These are phyloP conservation scores for Zapornia atra DNA, from an alignment of 2,113 vertebrate genomes.

Conservation along the genomic window DNA sequence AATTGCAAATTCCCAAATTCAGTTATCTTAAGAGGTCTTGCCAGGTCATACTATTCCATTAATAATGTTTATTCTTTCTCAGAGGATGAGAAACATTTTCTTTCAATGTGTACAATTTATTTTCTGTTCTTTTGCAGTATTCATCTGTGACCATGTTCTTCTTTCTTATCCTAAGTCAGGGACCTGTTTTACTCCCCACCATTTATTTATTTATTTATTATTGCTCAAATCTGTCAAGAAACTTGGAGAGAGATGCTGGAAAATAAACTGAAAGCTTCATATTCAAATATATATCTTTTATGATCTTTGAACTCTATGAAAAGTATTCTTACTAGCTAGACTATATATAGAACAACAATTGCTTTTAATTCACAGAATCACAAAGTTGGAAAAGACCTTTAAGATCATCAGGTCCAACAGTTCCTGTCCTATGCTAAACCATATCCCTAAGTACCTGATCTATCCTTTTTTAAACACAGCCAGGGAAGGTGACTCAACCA, in stretches of 20 bases:
- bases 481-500: too few species aligned
- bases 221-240: not conserved
- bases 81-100: not conserved
- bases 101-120: not conserved
- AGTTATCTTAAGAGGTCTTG: not conserved
- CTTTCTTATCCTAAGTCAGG: not conserved
- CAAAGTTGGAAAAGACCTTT: too few species aligned
- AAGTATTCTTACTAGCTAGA: not conserved
- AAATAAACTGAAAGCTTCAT: not conserved
- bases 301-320: not conserved
- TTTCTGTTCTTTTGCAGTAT: not conserved
- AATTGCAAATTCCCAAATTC: not conserved
- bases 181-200: accelerated
- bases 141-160: not conserved
- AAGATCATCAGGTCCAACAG: too few species aligned
- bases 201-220: not conserved
- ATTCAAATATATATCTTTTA: not conserved
- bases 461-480: too few species aligned
- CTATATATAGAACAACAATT: not conserved
- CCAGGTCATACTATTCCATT: not conserved
- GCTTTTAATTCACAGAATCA: not conserved
- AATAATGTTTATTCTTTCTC: not conserved
- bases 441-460: too few species aligned
- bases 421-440: too few species aligned
- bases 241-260: not conserved